Evolutionary conservation across 2,113 vertebrate species (phyloP).

Genomic region (Syngnathus typhle): DNA sequence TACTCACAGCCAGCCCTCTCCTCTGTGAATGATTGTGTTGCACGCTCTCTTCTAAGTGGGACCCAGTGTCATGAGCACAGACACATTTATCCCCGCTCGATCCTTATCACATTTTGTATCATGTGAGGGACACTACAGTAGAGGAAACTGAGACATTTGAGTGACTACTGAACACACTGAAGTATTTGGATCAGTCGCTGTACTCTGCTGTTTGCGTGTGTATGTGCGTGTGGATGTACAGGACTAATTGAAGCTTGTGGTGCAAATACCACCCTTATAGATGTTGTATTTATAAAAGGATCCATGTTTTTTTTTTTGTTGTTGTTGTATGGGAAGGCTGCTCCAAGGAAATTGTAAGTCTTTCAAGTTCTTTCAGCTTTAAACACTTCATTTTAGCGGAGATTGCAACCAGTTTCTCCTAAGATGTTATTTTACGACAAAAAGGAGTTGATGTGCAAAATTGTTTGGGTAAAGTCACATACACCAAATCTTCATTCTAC

Average conservation of each 20-base stretch:
- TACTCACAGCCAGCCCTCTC: slow-evolving; percentile 7
- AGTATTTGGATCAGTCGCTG: slow-evolving; percentile 19
- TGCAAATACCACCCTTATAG: slow-evolving; percentile 36
- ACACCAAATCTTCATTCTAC: slow-evolving; percentile 47
- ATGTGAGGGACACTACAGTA: slow-evolving; percentile 48
- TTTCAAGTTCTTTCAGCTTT: slow-evolving; percentile 49
- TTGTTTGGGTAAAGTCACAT: slow-evolving; percentile 27
- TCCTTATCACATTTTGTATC: slow-evolving; percentile 3
- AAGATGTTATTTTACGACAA: slow-evolving; percentile 40
- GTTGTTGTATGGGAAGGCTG: slow-evolving; percentile 45
- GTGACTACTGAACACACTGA: slow-evolving; percentile 22
- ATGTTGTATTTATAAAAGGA: slow-evolving; percentile 58
- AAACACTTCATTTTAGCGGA: slow-evolving; percentile 35
- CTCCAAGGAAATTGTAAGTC: slow-evolving; percentile 42
- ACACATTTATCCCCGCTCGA: background rate
- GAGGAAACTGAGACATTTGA: slow-evolving; percentile 46
- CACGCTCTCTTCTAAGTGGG: slow-evolving; percentile 30
- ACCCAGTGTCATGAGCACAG: slow-evolving; percentile 53
- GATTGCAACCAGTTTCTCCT: slow-evolving; percentile 48
- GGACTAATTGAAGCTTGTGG: slow-evolving; percentile 46
- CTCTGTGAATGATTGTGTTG: slow-evolving; percentile 12
- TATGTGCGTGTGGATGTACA: slow-evolving; percentile 38
- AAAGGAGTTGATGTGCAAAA: slow-evolving; percentile 27
- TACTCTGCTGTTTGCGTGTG: slow-evolving; percentile 25
- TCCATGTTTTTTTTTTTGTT: slow-evolving; percentile 47